phyloP scores from a whole-genome alignment of 1,140 invertebrate genomes.

The Protaetia brevitarsis region DNA sequence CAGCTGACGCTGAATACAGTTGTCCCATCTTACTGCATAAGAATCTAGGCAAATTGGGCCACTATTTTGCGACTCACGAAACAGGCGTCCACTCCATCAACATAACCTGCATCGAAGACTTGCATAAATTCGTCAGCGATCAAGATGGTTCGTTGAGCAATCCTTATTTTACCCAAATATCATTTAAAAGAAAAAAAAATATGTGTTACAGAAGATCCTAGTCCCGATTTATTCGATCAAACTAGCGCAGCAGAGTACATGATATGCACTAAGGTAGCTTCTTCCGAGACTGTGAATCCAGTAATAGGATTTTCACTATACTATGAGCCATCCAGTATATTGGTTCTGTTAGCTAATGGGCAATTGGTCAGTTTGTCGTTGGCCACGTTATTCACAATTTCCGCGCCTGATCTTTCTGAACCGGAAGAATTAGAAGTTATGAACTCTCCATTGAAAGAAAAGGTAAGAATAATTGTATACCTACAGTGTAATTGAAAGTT shows the following conservation, averaged over 20 bases:
- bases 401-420: conserved; percentile 31
- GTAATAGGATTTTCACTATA: conserved; percentile 62
- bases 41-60: conserved; percentile 57
- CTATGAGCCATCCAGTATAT: conserved; percentile 60
- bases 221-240: conserved; percentile 47
- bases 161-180: background rate
- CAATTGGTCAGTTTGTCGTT: conserved; percentile 55
- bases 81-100: conserved; percentile 79
- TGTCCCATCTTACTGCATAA: conserved; percentile 62
- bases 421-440: conserved; percentile 27
- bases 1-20: conserved; percentile 53
- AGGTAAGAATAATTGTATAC: conserved; percentile 36
- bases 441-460: conserved; percentile 43
- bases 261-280: conserved; percentile 63
- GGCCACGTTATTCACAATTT: conserved; percentile 44
- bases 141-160: background rate
- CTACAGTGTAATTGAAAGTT: too few species aligned
- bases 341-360: conserved; percentile 59
- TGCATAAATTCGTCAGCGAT: conserved; percentile 45
- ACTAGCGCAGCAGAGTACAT: conserved; percentile 63
- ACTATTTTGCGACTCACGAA: conserved; percentile 81
- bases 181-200: conserved; percentile 48
- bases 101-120: conserved; percentile 67
- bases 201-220: conserved; percentile 54
- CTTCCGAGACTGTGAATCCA: conserved; percentile 52